phyloP scores from a whole-genome alignment of 2,797 vertebrate species.

The Crenuchus spilurus region DNA sequence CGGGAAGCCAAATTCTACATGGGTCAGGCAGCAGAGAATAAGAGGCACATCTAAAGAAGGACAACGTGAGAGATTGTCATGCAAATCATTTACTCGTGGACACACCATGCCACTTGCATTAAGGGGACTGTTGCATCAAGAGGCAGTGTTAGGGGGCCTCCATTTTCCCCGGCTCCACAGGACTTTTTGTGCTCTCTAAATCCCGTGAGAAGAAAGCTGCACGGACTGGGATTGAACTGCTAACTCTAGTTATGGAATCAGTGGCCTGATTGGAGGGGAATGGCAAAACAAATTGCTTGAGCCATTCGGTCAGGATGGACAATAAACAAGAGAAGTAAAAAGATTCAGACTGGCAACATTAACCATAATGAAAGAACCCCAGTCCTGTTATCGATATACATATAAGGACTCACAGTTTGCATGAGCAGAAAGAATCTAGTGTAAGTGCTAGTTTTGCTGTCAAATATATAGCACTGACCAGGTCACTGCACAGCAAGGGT shows the following conservation, averaged over 20 bases:
- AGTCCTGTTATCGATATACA: slow-evolving; percentile 1
- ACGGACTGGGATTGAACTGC: slow-evolving; percentile 56
- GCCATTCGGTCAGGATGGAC: slow-evolving; percentile 17
- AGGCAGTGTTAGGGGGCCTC: slow-evolving; percentile 65
- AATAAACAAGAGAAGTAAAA: slow-evolving; percentile 24
- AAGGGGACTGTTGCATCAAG: slow-evolving; percentile 77
- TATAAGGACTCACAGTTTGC: neutral
- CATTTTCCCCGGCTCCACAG: slow-evolving; percentile 57
- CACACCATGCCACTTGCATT: slow-evolving; percentile 84
- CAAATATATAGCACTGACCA: slow-evolving; percentile 41
- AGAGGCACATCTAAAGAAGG: slow-evolving; percentile 41
- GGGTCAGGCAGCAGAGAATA: slow-evolving; percentile 62
- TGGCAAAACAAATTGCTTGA: slow-evolving; percentile 39
- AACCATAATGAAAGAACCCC: neutral
- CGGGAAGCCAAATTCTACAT: slow-evolving; percentile 77
- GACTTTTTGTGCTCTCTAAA: slow-evolving; percentile 61
- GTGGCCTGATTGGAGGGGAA: slow-evolving; percentile 42
- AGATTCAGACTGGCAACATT: slow-evolving; percentile 14
- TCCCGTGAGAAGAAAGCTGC: slow-evolving; percentile 55
- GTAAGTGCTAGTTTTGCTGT: neutral
- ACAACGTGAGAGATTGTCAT: slow-evolving; percentile 68
- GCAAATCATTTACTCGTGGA: slow-evolving; percentile 72
- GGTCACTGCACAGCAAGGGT: slow-evolving; percentile 64
- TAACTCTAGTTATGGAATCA: slow-evolving; percentile 66
- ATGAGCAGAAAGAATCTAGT: neutral